phyloP scores from a whole-genome alignment of 2,888 invertebrate species.

The Parasteatoda lunata region DNA sequence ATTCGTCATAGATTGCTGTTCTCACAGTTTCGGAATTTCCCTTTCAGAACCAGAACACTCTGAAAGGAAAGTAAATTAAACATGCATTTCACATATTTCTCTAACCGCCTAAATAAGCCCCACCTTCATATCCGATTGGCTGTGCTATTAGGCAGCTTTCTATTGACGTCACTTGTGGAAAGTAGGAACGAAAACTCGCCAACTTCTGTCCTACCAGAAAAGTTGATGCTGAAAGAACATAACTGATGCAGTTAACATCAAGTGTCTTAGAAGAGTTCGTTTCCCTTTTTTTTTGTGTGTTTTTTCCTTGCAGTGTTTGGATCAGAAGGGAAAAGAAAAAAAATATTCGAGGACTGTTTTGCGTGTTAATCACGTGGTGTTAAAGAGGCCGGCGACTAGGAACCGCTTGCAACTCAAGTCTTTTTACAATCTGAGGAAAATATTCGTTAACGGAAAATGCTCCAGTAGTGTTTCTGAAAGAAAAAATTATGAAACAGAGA shows the following conservation, averaged over 20 bases:
- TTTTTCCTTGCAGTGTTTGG: background rate
- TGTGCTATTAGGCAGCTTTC: slow-evolving; percentile 47
- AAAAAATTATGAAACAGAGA: background rate
- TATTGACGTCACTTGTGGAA: slow-evolving; percentile 45
- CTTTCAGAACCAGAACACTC: background rate
- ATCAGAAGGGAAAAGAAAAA: background rate
- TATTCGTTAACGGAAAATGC: background rate
- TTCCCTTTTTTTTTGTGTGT: slow-evolving; percentile 6
- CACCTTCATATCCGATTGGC: slow-evolving; percentile 60
- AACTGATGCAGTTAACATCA: slow-evolving; percentile 26
- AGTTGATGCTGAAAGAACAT: slow-evolving; percentile 40
- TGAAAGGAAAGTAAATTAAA: slow-evolving; percentile 32
- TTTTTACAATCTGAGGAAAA: background rate
- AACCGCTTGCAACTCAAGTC: slow-evolving; percentile 5
- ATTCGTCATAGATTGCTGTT: no score
- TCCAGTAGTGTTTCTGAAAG: background rate
- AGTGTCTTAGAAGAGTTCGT: slow-evolving; percentile 27
- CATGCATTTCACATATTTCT: slow-evolving; percentile 40
- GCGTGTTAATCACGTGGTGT: slow-evolving; percentile 48
- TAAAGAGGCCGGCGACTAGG: slow-evolving; percentile 21
- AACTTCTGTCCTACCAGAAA: slow-evolving; percentile 36
- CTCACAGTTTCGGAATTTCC: no score
- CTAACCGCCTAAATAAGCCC: slow-evolving; percentile 38
- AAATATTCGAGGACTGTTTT: slow-evolving; percentile 6
- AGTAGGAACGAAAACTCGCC: slow-evolving; percentile 42